Percentiles rank a stretch among this genome's conserved stretches.
Evolutionary conservation across 2,113 vertebrate genomes (phyloP).

Genomic region (Psilopsiagon aurifrons): DNA sequence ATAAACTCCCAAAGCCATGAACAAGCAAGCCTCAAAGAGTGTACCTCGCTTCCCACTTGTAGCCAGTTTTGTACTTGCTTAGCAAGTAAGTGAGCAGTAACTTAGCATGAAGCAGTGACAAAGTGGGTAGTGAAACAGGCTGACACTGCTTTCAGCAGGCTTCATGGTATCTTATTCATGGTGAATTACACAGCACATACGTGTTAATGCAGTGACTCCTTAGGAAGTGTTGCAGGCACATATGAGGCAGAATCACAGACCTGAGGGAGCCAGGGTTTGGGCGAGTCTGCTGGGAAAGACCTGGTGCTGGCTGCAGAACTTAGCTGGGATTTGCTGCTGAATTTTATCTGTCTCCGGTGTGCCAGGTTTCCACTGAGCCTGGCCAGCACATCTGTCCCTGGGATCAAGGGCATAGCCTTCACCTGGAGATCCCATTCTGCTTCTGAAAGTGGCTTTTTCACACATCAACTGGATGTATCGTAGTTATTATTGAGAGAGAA

Average conservation of each 20-base stretch:
- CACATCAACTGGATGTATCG: not conserved
- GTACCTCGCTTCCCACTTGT: rapidly evolving
- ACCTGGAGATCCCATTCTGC: not conserved
- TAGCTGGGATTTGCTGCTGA: not conserved
- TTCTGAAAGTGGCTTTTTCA: not conserved
- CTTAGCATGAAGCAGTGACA: not conserved
- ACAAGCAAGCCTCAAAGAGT: not conserved
- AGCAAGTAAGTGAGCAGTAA: not conserved
- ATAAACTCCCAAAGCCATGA: not conserved
- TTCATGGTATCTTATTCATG: rapidly evolving
- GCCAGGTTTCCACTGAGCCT: rapidly evolving
- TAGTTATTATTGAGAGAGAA: not conserved
- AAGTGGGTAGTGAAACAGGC: not conserved
- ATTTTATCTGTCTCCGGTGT: not conserved
- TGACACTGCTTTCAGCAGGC: not conserved
- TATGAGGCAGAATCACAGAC: not conserved
- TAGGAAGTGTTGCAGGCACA: not conserved
- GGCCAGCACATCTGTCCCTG: not conserved
- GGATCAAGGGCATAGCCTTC: not conserved
- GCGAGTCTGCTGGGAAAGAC: not conserved
- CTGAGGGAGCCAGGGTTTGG: not conserved
- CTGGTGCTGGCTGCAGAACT: not conserved
- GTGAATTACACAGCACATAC: not conserved
- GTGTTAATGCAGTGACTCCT: rapidly evolving
- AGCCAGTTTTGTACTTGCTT: not conserved